Conservation (phyloP, 2,113 vertebrate genomes). For the Daboia siamensis region DNA sequence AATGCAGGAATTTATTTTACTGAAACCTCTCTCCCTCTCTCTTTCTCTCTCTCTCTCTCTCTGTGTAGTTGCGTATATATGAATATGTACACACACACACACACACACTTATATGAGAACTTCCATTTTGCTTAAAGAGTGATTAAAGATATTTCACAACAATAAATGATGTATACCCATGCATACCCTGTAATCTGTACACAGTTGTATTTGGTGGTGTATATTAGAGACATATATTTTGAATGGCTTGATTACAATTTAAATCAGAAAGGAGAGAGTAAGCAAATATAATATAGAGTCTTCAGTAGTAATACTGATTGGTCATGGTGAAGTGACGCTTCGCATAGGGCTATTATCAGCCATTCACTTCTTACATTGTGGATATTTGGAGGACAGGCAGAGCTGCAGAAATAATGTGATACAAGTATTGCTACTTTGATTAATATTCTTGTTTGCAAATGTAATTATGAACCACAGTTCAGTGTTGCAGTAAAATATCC, state of each 20-base stretch:
- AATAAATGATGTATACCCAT: not conserved
- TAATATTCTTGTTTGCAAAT: not conserved
- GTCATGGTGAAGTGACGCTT: not conserved
- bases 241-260: not conserved
- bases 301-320: not conserved
- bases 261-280: not conserved
- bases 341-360: not conserved
- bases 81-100: not conserved
- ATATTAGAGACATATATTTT: not conserved
- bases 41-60: too few species aligned
- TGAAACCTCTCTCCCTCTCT: too few species aligned
- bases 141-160: not conserved
- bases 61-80: not conserved
- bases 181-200: not conserved
- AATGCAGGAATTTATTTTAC: not conserved
- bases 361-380: not conserved
- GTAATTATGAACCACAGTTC: not conserved
- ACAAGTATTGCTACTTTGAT: not conserved
- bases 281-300: not conserved
- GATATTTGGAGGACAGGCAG: not conserved
- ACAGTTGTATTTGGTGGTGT: not conserved
- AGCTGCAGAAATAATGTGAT: not conserved
- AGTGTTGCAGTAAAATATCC: not conserved
- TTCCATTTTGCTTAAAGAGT: not conserved
- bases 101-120: not conserved